Conservation (phyloP, 2,113 vertebrate species). For the Coryphaenoides rupestris region DNA sequence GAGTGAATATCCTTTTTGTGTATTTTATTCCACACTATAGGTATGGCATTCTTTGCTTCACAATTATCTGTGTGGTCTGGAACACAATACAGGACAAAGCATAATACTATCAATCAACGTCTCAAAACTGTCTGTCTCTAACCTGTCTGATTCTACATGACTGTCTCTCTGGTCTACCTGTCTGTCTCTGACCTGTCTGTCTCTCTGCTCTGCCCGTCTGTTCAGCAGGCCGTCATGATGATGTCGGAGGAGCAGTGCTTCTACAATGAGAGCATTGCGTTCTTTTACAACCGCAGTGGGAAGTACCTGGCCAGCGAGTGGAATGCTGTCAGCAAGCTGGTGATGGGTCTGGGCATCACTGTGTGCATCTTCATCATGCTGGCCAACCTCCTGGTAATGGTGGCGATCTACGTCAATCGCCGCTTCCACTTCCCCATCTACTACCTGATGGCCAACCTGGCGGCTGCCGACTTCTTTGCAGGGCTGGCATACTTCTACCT, state of each 20-base stretch:
- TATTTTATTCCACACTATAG: too few relatives aligned
- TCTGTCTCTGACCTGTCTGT: not conserved
- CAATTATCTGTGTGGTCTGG: too few relatives aligned
- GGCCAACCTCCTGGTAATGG: conserved; percentile 97
- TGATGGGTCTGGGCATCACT: conserved; percentile 97
- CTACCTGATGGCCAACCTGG: conserved; percentile 98
- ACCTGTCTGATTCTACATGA: not conserved
- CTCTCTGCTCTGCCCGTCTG: not conserved
- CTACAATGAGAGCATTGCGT: conserved; percentile 98
- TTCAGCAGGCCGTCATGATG: conserved; percentile 38
- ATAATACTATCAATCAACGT: too few relatives aligned
- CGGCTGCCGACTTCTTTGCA: conserved; percentile 97
- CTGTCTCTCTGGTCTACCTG: not conserved
- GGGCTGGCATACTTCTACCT: conserved; percentile 98
- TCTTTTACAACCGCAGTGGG: conserved; percentile 96
- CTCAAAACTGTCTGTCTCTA: not conserved
- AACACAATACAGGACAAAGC: too few relatives aligned
- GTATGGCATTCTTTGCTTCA: too few relatives aligned
- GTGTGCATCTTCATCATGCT: conserved; percentile 99
- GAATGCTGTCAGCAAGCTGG: conserved; percentile 93
- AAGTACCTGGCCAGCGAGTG: conserved; percentile 91
- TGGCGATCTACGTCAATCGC: conserved; percentile 97
- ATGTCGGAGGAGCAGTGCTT: conserved; percentile 88
- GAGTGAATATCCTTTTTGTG: too few relatives aligned
- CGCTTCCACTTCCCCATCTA: conserved; percentile 99